Evolutionary conservation across 2,797 vertebrate species (phyloP).

Genomic region (Schizothorax lantsangensis): DNA sequence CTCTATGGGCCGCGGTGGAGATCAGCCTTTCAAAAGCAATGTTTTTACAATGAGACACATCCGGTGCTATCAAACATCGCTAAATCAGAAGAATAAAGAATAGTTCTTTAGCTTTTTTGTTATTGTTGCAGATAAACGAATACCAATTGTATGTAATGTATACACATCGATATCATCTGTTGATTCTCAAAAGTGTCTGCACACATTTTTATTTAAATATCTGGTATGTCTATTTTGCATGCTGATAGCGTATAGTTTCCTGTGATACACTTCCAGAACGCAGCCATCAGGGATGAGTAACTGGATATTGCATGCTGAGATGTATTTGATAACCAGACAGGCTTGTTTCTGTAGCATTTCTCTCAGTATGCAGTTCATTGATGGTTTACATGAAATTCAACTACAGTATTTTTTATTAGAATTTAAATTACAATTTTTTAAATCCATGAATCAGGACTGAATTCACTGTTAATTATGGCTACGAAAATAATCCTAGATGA

Average conservation of each 20-base stretch:
- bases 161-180: slow-evolving; percentile 26
- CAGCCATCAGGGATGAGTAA: slow-evolving; percentile 52
- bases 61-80: slow-evolving; percentile 11
- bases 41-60: slow-evolving; percentile 41
- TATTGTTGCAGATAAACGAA: slow-evolving; percentile 11
- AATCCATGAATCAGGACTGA: background rate
- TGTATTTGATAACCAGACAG: slow-evolving; percentile 57
- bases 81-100: slow-evolving; percentile 22
- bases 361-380: slow-evolving; percentile 58
- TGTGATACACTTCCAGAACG: slow-evolving; percentile 38
- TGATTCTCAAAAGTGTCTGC: background rate
- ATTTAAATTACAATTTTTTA: slow-evolving; percentile 2
- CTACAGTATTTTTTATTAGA: background rate
- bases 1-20: slow-evolving; percentile 43
- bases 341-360: slow-evolving; percentile 56
- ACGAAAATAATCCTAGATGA: background rate
- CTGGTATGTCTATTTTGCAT: slow-evolving; percentile 45
- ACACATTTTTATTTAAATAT: slow-evolving; percentile 7
- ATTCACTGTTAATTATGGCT: background rate
- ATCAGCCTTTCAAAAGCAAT: slow-evolving; percentile 54
- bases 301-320: slow-evolving; percentile 60
- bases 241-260: slow-evolving; percentile 13
- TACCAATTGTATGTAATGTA: slow-evolving; percentile 4
- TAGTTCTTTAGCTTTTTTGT: slow-evolving; percentile 1
- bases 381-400: slow-evolving; percentile 17